These are phyloP conservation scores for Galeruca laticollis DNA, from an alignment of 2,888 invertebrate genomes.

Conservation along the genomic window DNA sequence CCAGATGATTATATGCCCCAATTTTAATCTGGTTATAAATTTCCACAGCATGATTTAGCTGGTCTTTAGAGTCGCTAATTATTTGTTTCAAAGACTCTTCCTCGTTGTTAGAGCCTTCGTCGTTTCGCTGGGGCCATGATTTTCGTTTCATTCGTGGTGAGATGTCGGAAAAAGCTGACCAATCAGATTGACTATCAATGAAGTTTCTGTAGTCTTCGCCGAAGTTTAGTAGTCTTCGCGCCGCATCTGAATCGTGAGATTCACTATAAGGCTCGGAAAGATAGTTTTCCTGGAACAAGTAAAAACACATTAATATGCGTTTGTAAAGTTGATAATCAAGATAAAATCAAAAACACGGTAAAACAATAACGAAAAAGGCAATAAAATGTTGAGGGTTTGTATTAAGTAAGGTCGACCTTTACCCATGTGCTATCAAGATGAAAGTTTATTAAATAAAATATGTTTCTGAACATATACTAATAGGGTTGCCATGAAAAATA, in stretches of 20 bases:
- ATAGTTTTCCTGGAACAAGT: conserved; percentile 83
- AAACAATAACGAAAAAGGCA: too few species aligned
- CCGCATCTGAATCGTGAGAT: conserved; percentile 86
- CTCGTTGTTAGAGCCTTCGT: conserved; percentile 63
- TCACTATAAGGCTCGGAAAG: conserved; percentile 92
- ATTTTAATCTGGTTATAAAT: conserved; percentile 62
- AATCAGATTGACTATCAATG: conserved; percentile 91
- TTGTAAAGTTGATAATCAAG: not conserved
- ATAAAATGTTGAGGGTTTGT: too few species aligned
- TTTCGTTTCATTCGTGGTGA: conserved; percentile 66
- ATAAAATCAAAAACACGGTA: not conserved
- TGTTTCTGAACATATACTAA: too few species aligned
- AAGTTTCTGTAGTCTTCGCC: conserved; percentile 92
- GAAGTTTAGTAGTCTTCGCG: conserved; percentile 84
- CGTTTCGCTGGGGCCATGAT: conserved; percentile 42
- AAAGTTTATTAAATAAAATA: too few species aligned
- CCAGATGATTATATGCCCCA: conserved; percentile 59
- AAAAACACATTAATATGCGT: conserved; percentile 23
- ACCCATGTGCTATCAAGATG: too few species aligned
- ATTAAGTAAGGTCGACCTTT: too few species aligned
- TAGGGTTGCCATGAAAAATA: too few species aligned
- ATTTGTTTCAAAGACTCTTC: conserved; percentile 62
- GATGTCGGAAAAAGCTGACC: conserved; percentile 74
- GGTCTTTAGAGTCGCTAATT: conserved; percentile 62
- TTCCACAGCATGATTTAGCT: conserved; percentile 60